Evolutionary conservation across 2,888 invertebrate species (phyloP).

Genomic region (Caenorhabditis doughertyi): DNA sequence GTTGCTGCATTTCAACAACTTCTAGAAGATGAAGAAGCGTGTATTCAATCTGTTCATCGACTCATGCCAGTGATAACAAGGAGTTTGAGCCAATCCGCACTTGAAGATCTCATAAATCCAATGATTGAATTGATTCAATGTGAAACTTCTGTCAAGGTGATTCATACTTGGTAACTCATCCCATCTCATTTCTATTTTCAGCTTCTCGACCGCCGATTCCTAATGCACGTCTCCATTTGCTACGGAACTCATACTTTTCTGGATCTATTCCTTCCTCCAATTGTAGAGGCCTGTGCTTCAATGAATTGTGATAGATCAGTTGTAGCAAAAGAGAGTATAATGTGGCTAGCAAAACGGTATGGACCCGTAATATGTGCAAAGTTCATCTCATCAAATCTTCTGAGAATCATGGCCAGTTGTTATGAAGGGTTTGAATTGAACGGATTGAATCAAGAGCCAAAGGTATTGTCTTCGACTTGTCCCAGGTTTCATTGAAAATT

Average conservation of each 20-base stretch:
- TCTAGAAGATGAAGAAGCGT: constrained; percentile 65
- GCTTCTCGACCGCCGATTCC: constrained; percentile 79
- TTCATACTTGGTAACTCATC: background rate
- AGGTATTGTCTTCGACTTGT: no score
- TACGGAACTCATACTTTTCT: constrained; percentile 77
- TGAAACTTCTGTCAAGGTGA: constrained; percentile 72
- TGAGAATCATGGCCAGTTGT: constrained; percentile 95
- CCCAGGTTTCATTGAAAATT: no score
- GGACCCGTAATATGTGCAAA: constrained; percentile 95
- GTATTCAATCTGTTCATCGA: constrained; percentile 68
- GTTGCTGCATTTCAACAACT: constrained; percentile 64
- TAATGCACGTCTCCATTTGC: constrained; percentile 76
- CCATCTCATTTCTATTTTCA: constrained; percentile 44
- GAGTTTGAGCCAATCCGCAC: constrained; percentile 62
- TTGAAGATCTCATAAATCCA: constrained; percentile 66
- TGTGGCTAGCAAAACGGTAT: constrained; percentile 89
- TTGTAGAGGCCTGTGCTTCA: constrained; percentile 76
- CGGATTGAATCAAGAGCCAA: constrained; percentile 27
- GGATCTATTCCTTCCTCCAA: constrained; percentile 74
- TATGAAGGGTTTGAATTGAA: constrained; percentile 87
- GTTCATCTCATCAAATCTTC: constrained; percentile 88
- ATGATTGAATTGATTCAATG: constrained; percentile 69
- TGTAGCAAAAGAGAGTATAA: constrained; percentile 77
- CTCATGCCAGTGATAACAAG: constrained; percentile 69
- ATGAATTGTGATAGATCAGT: constrained; percentile 69